Evolutionary conservation across 2,113 vertebrate genomes (phyloP).

Genomic region (Malaclemys terrapin): DNA sequence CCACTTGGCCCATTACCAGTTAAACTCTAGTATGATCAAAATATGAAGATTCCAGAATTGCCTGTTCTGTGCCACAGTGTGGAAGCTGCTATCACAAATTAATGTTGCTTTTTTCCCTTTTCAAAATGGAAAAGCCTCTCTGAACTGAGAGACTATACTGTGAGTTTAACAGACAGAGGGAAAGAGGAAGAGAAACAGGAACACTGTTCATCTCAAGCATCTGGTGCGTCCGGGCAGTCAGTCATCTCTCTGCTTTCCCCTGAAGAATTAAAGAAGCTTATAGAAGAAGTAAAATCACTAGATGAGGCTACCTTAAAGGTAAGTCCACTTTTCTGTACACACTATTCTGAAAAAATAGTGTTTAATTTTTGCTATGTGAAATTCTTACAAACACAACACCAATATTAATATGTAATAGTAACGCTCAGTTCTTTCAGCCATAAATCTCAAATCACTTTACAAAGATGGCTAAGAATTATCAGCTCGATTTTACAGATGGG

Average conservation of each 20-base stretch:
- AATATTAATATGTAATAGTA: background rate
- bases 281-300: slow-evolving; percentile 90
- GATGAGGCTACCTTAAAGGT: slow-evolving; percentile 91
- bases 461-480: background rate
- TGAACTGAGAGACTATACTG: slow-evolving; percentile 85
- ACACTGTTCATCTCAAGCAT: slow-evolving; percentile 40
- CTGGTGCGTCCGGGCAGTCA: slow-evolving; percentile 79
- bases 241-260: slow-evolving; percentile 89
- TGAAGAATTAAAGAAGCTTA: slow-evolving; percentile 85
- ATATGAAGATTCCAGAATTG: background rate
- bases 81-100: background rate
- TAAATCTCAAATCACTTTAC: background rate
- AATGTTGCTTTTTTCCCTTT: background rate
- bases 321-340: background rate
- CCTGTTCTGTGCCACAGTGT: background rate
- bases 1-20: background rate
- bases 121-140: slow-evolving; percentile 84
- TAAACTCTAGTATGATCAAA: background rate
- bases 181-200: slow-evolving; percentile 55
- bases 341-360: background rate
- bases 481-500: background rate
- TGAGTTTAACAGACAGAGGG: slow-evolving; percentile 71
- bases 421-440: background rate
- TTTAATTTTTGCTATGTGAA: background rate
- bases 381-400: background rate